Conservation (phyloP, 2,797 vertebrate species). For the Linurgus olivaceus region DNA sequence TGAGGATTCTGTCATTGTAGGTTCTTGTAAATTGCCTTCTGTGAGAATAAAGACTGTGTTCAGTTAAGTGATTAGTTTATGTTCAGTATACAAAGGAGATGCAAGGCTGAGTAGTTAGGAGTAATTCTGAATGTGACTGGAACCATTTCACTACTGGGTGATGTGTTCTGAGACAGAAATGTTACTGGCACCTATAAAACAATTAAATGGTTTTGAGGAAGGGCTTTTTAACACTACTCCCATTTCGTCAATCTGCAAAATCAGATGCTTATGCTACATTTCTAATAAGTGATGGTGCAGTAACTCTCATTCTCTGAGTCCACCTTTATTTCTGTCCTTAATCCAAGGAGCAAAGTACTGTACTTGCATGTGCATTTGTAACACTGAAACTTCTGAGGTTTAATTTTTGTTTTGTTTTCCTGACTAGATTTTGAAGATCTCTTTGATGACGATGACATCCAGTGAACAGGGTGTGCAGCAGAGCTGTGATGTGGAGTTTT, state of each 20-base stretch:
- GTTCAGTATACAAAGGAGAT: too few relatives aligned
- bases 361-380: background rate
- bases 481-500: background rate
- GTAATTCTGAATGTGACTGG: background rate
- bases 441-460: slow-evolving; percentile 82
- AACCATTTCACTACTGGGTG: background rate
- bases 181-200: background rate
- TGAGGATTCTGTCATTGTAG: background rate
- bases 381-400: background rate
- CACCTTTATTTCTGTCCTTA: background rate
- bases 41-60: background rate
- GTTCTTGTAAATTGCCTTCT: background rate
- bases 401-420: slow-evolving; percentile 28
- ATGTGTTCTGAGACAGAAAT: background rate
- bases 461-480: slow-evolving; percentile 61
- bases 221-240: background rate
- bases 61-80: background rate
- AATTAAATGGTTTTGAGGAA: background rate
- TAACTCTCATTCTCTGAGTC: background rate
- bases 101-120: background rate
- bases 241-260: background rate
- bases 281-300: background rate
- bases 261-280: background rate
- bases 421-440: slow-evolving; percentile 80
- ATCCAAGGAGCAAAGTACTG: background rate